These are phyloP conservation scores for Drosophila chauvacae DNA, from an alignment of 1,140 invertebrate genomes.

Conservation along the genomic window DNA sequence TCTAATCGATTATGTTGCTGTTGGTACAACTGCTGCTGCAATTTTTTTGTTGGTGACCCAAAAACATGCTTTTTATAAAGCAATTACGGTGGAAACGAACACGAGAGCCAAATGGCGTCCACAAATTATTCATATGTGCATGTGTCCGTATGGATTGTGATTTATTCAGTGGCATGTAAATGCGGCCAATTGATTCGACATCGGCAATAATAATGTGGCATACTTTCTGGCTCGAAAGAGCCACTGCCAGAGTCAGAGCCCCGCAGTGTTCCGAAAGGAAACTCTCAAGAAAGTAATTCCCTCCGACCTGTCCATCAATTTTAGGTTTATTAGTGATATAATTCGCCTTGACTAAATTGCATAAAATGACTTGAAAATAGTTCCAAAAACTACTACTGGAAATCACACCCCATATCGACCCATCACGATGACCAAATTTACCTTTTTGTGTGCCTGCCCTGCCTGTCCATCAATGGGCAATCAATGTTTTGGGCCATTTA, in stretches of 20 bases:
- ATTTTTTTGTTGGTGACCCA: slow-evolving; percentile 46
- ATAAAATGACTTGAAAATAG: background rate
- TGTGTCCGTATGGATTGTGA: slow-evolving; percentile 28
- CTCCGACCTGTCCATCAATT: slow-evolving; percentile 18
- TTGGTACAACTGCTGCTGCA: slow-evolving; percentile 6
- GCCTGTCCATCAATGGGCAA: slow-evolving; percentile 60
- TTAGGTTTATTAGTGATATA: background rate
- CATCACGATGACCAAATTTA: slow-evolving; percentile 21
- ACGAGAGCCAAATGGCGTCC: background rate
- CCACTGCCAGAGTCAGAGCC: too few species aligned
- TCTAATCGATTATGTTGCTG: slow-evolving; percentile 52
- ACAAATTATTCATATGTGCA: slow-evolving; percentile 60
- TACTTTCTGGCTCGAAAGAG: slow-evolving; percentile 32
- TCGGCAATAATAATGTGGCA: slow-evolving; percentile 47
- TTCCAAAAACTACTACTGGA: background rate
- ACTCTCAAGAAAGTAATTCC: background rate
- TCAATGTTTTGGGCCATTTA: slow-evolving; percentile 30
- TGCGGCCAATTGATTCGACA: slow-evolving; percentile 63
- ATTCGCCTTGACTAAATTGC: background rate
- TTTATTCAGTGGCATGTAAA: slow-evolving; percentile 40
- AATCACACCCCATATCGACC: background rate
- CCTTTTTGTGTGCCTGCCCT: background rate
- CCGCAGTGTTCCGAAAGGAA: background rate
- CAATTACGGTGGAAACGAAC: slow-evolving; percentile 37
- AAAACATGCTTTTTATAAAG: slow-evolving; percentile 48